Percentiles rank a stretch among this genome's conserved stretches.
These are phyloP conservation scores for Odontomyia ornata DNA, from an alignment of 2,888 invertebrate species.

Conservation along the genomic window DNA sequence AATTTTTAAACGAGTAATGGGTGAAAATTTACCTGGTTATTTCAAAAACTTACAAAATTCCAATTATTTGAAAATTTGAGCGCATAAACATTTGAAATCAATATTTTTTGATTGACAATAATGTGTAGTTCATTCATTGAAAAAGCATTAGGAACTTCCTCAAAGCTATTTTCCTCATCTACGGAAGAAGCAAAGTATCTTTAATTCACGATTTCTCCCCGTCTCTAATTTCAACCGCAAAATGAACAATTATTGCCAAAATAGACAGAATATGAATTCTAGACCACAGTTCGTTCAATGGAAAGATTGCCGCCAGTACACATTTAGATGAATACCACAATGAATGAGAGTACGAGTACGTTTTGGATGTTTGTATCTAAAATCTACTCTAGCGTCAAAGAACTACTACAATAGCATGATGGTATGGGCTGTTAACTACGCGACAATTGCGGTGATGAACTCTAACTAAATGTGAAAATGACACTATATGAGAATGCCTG, in stretches of 20 bases:
- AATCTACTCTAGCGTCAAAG: slow-evolving; percentile 22
- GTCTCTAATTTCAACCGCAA: no score
- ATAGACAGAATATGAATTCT: background rate
- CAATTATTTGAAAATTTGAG: no score
- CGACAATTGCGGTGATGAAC: background rate
- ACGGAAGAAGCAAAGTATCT: no score
- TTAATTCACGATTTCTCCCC: no score
- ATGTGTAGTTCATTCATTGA: no score
- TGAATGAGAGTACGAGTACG: background rate
- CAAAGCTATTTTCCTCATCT: no score
- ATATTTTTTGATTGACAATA: no score
- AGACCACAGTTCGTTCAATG: slow-evolving; percentile 10
- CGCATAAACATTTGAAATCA: no score
- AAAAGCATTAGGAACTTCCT: no score
- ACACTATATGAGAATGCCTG: background rate
- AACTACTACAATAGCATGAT: slow-evolving; percentile 15
- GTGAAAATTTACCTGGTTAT: no score
- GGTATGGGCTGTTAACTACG: slow-evolving; percentile 26
- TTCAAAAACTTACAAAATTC: no score
- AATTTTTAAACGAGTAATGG: no score
- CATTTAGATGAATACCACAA: slow-evolving; percentile 25
- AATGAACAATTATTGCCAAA: background rate
- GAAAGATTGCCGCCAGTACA: slow-evolving; percentile 23
- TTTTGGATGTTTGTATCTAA: background rate
- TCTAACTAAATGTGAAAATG: slow-evolving; percentile 22